These are phyloP conservation scores for Paguma larvata DNA, from an alignment of 2,797 vertebrate genomes.

Conservation along the genomic window DNA sequence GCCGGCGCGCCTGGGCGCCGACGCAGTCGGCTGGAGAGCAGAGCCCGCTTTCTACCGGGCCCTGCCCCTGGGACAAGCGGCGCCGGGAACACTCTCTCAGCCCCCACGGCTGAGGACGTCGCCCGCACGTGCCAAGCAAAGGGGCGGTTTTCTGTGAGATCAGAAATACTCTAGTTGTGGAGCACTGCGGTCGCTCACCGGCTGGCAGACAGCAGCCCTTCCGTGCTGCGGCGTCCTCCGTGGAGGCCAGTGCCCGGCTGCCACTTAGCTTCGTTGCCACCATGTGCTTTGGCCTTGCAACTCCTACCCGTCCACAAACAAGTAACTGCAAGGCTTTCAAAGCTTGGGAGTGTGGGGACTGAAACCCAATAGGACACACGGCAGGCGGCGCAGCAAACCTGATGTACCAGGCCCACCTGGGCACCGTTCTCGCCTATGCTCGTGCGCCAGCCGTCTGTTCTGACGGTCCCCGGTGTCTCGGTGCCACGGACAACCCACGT, in stretches of 20 bases:
- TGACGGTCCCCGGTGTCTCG: conserved; percentile 33
- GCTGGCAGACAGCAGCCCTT: background rate
- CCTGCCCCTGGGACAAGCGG: background rate
- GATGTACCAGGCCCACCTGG: background rate
- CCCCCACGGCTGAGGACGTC: background rate
- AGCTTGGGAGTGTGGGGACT: background rate
- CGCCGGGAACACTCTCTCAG: background rate
- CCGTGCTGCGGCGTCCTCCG: background rate
- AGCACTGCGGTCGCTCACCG: background rate
- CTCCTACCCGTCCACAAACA: background rate
- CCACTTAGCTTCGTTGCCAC: background rate
- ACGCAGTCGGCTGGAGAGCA: background rate
- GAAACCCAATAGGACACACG: background rate
- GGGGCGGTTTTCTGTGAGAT: background rate
- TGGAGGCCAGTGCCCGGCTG: background rate
- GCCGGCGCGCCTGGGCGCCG: background rate
- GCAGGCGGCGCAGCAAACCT: background rate
- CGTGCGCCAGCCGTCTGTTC: conserved; percentile 33
- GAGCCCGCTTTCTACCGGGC: background rate
- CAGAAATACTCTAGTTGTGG: background rate
- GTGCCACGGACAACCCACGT: background rate
- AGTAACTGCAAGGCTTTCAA: background rate
- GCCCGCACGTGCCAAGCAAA: background rate
- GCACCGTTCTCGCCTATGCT: background rate
- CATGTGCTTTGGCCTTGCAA: background rate